Conservation (phyloP, 2,888 invertebrate species). For the Bibio marci region DNA sequence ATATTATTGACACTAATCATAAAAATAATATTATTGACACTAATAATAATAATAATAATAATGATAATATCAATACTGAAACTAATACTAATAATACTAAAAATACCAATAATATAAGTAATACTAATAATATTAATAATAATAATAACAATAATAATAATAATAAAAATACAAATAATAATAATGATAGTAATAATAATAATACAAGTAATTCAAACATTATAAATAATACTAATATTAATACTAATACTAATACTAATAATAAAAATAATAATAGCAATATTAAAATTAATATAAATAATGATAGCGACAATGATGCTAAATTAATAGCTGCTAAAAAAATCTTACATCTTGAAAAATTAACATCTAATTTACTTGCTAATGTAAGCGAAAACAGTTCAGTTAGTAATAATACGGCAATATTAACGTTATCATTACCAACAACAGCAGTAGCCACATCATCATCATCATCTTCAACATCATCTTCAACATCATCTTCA, state of each 20-base stretch:
- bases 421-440: not conserved
- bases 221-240: constrained; percentile 2
- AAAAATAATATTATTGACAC: too few relatives aligned
- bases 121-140: not conserved
- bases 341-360: constrained; percentile 25
- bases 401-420: not conserved
- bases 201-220: not conserved
- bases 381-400: constrained; percentile 16
- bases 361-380: constrained; percentile 26
- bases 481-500: not conserved
- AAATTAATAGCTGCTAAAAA: constrained; percentile 17
- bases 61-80: too few relatives aligned
- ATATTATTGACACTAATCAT: too few relatives aligned
- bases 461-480: too few relatives aligned
- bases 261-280: not conserved
- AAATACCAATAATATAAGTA: too few relatives aligned
- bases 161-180: not conserved
- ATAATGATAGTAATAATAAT: not conserved
- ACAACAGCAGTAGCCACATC: not conserved
- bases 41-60: not conserved
- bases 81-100: too few relatives aligned
- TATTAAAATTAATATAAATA: constrained; percentile 5
- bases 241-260: not conserved
- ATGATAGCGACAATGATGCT: not conserved
- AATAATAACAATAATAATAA: not conserved